phyloP scores from a whole-genome alignment of 2,797 vertebrate genomes.

The Cossypha heuglini region DNA sequence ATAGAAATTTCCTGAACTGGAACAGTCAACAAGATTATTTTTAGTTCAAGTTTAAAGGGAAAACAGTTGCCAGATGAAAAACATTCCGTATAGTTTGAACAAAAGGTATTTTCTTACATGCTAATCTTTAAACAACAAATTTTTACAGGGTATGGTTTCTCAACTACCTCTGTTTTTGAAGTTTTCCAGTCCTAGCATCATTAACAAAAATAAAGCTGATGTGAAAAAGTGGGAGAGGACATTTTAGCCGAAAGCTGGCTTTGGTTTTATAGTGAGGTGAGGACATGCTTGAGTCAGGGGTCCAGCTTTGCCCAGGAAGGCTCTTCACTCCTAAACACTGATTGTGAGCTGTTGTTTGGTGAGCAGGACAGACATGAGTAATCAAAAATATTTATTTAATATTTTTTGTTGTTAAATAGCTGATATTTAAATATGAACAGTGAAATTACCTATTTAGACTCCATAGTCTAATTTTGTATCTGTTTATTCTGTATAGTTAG shows the following conservation, averaged over 20 bases:
- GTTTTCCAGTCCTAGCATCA: background rate
- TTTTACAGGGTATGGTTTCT: background rate
- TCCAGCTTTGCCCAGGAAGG: background rate
- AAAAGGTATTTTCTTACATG: background rate
- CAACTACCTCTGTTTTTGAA: background rate
- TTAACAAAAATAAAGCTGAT: background rate
- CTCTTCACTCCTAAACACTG: background rate
- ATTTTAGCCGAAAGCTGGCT: background rate
- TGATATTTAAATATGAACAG: background rate
- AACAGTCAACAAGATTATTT: constrained; percentile 35
- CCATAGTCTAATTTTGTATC: background rate
- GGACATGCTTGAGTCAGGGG: background rate
- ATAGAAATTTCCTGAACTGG: constrained; percentile 25
- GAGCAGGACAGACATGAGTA: background rate
- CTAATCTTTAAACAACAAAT: background rate
- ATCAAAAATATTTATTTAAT: background rate
- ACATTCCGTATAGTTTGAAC: background rate
- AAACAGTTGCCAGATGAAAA: constrained; percentile 7
- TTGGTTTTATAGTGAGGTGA: background rate
- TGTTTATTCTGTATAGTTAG: constrained; percentile 5
- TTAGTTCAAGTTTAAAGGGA: constrained; percentile 14
- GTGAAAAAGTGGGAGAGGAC: background rate
- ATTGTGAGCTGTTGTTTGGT: background rate
- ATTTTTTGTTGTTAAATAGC: background rate
- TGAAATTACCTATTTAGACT: background rate